Evolutionary conservation across 1,140 invertebrate species (phyloP), one percentile per base, ranked within the genome.

Genomic region (Dryas iulia): DNA sequence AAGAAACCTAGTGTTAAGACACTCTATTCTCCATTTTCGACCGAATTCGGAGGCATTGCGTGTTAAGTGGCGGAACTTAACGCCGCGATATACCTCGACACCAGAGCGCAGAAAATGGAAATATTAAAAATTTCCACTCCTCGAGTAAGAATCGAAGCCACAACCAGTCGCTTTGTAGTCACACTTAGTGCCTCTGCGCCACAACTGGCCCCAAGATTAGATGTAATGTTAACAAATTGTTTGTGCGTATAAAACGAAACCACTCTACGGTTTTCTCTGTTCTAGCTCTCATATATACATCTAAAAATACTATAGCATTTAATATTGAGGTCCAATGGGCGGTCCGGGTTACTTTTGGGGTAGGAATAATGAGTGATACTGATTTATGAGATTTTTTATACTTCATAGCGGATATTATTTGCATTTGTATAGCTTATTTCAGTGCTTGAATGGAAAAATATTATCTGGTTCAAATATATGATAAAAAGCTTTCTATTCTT

Each of bases 311-410:
- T 47, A 47, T 2, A 21, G 14, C 18, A 54, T 66, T 61, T 61
- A 67, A 67, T 60, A 67, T 61, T 53, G 30, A 24, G 66, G 31
- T 33, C 24, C 25, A 21, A 58, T 25, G 47, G 57, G 26, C 21
- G 59, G 59, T 53, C 59, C 39, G 14, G 35, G 24, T 24, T 18
- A 53, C 30, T 59, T 59, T 23, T 28, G 10, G 57, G 57, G 8
- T 11, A 10, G 14, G 39, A 62, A 52, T 62, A 47, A 60, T 60
- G 59, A 62, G 21, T 52, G 59, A 53, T 61, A 61, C 59, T 62
- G 39, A 62, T 62, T 62, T 62, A 62, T 62, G 26, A 21, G 59
- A 53, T 0, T 62, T 62, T 30, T 53, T 30, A 53, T 62, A 39
- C 4, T 52, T 47, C 18, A 18, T 12, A 26, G 35, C 24, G 25